Conservation (phyloP, 2,888 invertebrate genomes). For the Schrankia costaestrigalis region DNA sequence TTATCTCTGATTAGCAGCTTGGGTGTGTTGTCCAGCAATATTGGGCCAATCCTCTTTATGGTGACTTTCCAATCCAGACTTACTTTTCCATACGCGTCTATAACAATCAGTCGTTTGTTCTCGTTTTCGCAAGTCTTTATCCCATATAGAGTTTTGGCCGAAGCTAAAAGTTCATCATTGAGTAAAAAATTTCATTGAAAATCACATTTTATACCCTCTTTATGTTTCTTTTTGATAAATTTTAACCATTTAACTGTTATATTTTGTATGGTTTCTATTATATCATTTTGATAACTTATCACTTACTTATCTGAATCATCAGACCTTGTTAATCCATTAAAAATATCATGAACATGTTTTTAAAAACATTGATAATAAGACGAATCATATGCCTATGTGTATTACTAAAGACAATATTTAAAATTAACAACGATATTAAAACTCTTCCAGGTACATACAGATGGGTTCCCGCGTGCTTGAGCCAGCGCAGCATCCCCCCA, state of each 20-base stretch:
- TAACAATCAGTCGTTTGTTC: slow-evolving; percentile 8
- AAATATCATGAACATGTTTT: too few relatives aligned
- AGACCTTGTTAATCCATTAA: too few relatives aligned
- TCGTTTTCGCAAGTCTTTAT: slow-evolving; percentile 24
- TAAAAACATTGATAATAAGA: too few relatives aligned
- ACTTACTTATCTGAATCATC: too few relatives aligned
- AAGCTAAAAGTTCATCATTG: slow-evolving; percentile 52
- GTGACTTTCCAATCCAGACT: slow-evolving; percentile 48
- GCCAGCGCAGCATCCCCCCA: slow-evolving; percentile 72
- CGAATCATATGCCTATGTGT: too few relatives aligned
- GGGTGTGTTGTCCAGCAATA: slow-evolving; percentile 53
- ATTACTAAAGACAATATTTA: too few relatives aligned
- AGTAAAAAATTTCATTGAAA: too few relatives aligned
- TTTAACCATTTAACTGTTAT: not conserved
- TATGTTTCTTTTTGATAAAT: too few relatives aligned
- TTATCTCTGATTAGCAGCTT: slow-evolving; percentile 47
- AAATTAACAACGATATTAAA: not conserved
- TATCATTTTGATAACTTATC: too few relatives aligned
- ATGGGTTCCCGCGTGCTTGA: slow-evolving; percentile 74
- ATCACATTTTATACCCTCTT: too few relatives aligned
- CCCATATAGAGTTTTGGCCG: slow-evolving; percentile 77
- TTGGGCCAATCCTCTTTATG: slow-evolving; percentile 78
- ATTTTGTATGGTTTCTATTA: too few relatives aligned
- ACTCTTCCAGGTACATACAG: slow-evolving; percentile 65
- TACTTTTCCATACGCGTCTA: slow-evolving; percentile 16